These are phyloP conservation scores for Strix aluco DNA, from an alignment of 2,113 vertebrate genomes.

Conservation along the genomic window DNA sequence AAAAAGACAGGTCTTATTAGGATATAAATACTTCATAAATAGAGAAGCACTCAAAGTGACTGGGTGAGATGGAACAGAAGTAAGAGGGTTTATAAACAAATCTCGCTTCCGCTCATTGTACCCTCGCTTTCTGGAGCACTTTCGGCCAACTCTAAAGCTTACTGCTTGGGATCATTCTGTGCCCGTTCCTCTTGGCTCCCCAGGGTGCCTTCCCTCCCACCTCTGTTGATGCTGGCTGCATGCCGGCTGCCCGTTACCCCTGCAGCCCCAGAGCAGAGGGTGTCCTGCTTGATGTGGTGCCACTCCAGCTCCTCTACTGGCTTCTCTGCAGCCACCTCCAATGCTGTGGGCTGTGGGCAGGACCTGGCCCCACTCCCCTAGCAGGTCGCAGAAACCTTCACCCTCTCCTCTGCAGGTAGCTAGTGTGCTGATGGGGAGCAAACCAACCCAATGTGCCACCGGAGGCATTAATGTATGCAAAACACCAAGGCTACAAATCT, in stretches of 20 bases:
- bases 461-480: fast-evolving
- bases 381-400: not conserved
- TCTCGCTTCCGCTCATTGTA: not conserved
- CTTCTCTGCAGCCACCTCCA: not conserved
- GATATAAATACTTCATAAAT: not conserved
- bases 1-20: not conserved
- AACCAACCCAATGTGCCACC: not conserved
- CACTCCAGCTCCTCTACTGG: not conserved
- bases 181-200: not conserved
- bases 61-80: not conserved
- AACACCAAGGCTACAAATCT: not conserved
- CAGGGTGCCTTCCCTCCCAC: not conserved
- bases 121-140: not conserved
- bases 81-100: constrained; percentile 17
- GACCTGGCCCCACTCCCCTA: not conserved
- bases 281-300: fast-evolving
- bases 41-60: not conserved
- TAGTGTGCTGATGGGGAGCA: not conserved
- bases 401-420: not conserved
- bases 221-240: not conserved
- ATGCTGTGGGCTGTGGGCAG: not conserved
- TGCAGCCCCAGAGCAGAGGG: not conserved
- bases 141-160: not conserved
- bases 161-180: not conserved
- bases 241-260: not conserved